These are phyloP conservation scores for Hyperoplus immaculatus DNA, from an alignment of 2,797 vertebrate genomes.

Conservation along the genomic window DNA sequence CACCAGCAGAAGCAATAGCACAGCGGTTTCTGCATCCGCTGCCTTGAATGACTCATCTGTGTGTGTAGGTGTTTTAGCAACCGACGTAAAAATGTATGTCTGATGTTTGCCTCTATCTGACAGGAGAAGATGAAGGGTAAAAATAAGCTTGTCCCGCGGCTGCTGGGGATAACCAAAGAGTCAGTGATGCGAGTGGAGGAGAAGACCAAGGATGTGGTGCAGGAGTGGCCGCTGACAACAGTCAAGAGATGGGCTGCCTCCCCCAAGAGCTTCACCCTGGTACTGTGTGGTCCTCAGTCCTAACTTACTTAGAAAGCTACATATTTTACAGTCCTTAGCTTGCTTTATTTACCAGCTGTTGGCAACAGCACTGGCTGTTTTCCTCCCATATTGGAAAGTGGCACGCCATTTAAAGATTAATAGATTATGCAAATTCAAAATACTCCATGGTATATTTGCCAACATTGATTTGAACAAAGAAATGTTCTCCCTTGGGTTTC, in stretches of 20 bases:
- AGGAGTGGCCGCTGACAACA: conserved; percentile 98
- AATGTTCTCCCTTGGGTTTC: conserved; percentile 45
- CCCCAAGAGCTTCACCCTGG: conserved; percentile 98
- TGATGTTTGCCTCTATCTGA: conserved; percentile 60
- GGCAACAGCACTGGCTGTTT: conserved; percentile 37
- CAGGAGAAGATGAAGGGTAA: conserved; percentile 99
- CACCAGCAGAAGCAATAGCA: conserved; percentile 23
- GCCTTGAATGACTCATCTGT: conserved; percentile 71
- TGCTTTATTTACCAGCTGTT: conserved; percentile 49
- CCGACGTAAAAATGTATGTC: conserved; percentile 41
- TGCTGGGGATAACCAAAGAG: conserved; percentile 98
- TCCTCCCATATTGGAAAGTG: conserved; percentile 30
- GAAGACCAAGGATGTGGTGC: conserved; percentile 97
- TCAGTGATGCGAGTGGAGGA: conserved; percentile 99
- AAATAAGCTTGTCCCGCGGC: conserved; percentile 96
- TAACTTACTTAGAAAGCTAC: conserved; percentile 15
- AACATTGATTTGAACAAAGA: conserved; percentile 61
- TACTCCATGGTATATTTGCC: conserved; percentile 61
- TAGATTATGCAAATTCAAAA: conserved; percentile 53
- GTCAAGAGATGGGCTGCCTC: conserved; percentile 99
- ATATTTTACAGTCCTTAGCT: conserved; percentile 1
- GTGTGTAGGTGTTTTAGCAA: conserved; percentile 68
- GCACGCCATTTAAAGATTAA: conserved; percentile 60
- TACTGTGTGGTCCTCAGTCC: conserved; percentile 73
- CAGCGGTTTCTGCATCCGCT: conserved; percentile 6